Evolutionary conservation across 2,113 vertebrate species (phyloP).

Genomic region (Albula glossodonta): DNA sequence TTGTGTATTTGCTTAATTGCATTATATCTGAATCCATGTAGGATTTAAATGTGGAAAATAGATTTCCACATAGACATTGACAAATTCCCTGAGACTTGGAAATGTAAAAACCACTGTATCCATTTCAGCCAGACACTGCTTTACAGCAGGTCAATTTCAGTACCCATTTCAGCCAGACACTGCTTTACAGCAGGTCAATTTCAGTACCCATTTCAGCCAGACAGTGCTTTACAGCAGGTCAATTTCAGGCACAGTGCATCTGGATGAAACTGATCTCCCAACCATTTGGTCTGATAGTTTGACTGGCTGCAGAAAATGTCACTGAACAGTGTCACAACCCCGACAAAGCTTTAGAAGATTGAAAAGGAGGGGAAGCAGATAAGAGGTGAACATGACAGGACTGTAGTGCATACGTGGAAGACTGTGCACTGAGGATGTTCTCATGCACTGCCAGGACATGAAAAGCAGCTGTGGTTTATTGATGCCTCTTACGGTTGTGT

Average conservation of each 20-base stretch:
- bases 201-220: no score
- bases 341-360: not conserved
- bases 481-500: not conserved
- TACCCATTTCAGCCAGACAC: no score
- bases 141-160: no score
- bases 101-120: no score
- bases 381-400: not conserved
- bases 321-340: constrained; percentile 4
- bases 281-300: not conserved
- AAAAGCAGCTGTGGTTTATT: constrained; percentile 17
- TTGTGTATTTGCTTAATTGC: no score
- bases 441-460: not conserved
- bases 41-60: no score
- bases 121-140: no score
- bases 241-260: not conserved
- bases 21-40: no score
- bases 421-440: not conserved
- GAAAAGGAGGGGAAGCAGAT: not conserved
- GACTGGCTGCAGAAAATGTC: not conserved
- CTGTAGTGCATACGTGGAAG: not conserved
- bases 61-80: no score
- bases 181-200: no score
- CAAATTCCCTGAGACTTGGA: no score
- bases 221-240: no score
- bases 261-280: not conserved